Evolutionary conservation across 2,797 vertebrate genomes (phyloP), one percentile per base, ranked within the genome.

Genomic region (Sebastolobus altivelis): DNA sequence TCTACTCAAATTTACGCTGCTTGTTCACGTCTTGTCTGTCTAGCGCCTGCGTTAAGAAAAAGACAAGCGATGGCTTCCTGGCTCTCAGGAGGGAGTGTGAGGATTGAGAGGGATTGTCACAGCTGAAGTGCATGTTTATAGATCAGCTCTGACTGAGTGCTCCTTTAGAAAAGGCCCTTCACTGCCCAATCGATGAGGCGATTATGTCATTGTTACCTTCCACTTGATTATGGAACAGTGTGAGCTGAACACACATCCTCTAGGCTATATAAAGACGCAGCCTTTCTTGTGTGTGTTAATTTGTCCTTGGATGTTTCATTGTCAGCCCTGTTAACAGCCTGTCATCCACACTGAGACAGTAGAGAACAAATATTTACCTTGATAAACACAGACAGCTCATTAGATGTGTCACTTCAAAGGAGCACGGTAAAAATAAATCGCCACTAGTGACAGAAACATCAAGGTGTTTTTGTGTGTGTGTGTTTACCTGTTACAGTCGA

Each of bases 401-500:
- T 92, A 89, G 75, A 76, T 5, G 4, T 31, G 77, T 87, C 85
- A 76, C 86, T 80, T 79, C 65, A 85, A 13, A 82, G 75, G 8
- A 81, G 69, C 59, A 18, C 1, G 33, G 5, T 25, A 58, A 75
- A 86, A 88, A 88, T 68, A 61, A 76, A 79, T n/a, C 31, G 0
- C n/a, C 63, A 60, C 72, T 80, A 52, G 60, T 65, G 59, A 76
- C 60, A 38, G 18, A 58, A 66, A 66, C 27, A 61, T 65, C 43
- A 18, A 56, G 65, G 27, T 33, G 69, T 61, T 43, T 46, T 3
- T 2, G 54, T 10, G 18, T 9, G n/a, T 9, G 59, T 14, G 55
- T 20, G 14, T 1, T 88, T 96, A 99, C 98, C 97, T 97, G 95
- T 98, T 99, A 89, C 98, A 99, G 95, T 99, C 98, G 0, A 99